A percentile compares a stretch with the other conserved stretches of the same genome.
These are phyloP conservation scores for Cromileptes altivelis DNA, from an alignment of 2,113 vertebrate species.

Conservation along the genomic window DNA sequence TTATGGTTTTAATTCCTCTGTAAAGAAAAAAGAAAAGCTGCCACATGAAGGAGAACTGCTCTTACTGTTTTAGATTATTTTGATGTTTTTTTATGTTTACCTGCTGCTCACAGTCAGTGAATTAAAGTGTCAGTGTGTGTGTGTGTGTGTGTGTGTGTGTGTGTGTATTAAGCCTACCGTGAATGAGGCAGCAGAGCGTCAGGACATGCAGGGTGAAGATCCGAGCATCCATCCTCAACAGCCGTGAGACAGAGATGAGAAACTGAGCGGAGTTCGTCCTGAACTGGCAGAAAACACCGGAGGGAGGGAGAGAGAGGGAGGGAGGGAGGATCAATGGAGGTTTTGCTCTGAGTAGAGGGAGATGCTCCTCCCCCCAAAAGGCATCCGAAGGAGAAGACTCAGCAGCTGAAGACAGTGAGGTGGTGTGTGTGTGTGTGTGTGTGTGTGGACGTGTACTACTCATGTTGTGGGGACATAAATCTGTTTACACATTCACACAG, in stretches of 20 bases:
- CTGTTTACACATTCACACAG: too few species aligned
- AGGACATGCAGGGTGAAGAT: constrained; percentile 48
- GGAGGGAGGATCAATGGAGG: not conserved
- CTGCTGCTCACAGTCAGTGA: too few species aligned
- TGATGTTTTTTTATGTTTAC: not conserved
- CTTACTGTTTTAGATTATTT: not conserved
- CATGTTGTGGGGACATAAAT: too few species aligned
- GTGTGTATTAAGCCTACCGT: constrained; percentile 39
- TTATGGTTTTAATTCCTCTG: not conserved
- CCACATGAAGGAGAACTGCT: not conserved
- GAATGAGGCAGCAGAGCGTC: constrained; percentile 64
- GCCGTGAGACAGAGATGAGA: constrained; percentile 2
- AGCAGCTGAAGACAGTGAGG: not conserved
- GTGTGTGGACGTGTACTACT: too few species aligned
- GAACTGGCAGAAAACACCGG: not conserved
- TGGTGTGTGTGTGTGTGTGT: too few species aligned
- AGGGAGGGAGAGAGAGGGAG: not conserved
- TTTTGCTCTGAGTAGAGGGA: not conserved
- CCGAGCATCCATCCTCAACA: constrained; percentile 58
- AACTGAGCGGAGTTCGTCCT: constrained; percentile 19
- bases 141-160: constrained; percentile 1
- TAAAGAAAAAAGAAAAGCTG: too few species aligned
- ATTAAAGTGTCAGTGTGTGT: not conserved
- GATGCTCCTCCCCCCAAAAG: constrained; percentile 41
- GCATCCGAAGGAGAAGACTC: constrained; percentile 16